These are phyloP conservation scores for Zosterops japonicus DNA, from an alignment of 2,113 vertebrate species.

Conservation along the genomic window DNA sequence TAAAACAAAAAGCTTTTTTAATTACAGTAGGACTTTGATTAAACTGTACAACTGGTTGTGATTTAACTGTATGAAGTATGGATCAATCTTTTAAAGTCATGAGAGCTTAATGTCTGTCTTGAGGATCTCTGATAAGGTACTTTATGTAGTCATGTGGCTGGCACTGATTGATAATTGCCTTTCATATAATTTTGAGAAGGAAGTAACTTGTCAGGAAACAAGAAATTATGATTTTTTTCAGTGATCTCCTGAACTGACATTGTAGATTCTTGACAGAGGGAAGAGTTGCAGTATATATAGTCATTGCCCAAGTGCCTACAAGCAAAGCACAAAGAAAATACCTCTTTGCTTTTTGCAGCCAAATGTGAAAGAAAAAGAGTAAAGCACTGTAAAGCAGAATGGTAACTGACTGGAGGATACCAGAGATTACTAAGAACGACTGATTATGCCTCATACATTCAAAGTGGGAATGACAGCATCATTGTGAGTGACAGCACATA, in stretches of 20 bases:
- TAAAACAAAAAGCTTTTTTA: neutral
- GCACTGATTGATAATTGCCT: neutral
- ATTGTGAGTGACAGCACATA: neutral
- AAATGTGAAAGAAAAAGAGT: neutral
- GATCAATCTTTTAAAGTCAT: neutral
- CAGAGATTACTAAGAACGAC: neutral
- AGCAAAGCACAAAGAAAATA: neutral
- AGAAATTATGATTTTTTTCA: neutral
- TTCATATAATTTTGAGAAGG: neutral
- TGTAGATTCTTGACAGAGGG: neutral
- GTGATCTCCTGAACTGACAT: neutral
- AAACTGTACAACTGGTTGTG: neutral
- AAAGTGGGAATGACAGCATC: neutral
- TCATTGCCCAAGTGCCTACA: neutral
- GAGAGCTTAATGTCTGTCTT: neutral
- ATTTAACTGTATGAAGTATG: neutral
- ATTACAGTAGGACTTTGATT: neutral
- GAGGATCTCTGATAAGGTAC: neutral
- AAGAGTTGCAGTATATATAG: neutral
- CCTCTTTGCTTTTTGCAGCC: neutral
- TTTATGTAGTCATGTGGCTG: neutral
- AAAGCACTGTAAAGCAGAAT: neutral
- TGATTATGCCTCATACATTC: neutral
- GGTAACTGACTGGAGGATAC: neutral
- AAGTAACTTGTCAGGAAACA: neutral